Evolutionary conservation across 2,113 vertebrate genomes (phyloP).

Genomic region (Charina bottae): DNA sequence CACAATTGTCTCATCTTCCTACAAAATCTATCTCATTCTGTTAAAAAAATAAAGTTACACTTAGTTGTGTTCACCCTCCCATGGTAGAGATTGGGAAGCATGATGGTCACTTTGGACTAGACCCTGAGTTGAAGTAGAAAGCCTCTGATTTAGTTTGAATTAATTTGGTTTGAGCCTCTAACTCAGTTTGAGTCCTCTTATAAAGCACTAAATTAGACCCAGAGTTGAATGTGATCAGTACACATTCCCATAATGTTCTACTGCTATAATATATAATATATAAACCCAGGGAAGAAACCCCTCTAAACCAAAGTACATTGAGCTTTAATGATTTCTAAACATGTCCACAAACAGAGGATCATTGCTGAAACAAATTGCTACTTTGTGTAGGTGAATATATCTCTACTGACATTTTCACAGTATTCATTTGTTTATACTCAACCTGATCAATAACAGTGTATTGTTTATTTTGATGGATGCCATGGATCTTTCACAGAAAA

Average conservation of each 20-base stretch:
- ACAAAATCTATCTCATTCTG: background rate
- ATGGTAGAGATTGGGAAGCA: background rate
- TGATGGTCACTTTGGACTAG: background rate
- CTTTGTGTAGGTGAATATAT: background rate
- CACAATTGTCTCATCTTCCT: background rate
- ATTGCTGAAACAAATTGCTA: background rate
- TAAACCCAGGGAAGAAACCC: background rate
- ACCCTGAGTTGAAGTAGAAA: background rate
- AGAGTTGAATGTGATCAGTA: background rate
- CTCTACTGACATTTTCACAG: background rate
- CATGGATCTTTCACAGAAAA: constrained; percentile 11
- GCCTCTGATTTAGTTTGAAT: background rate
- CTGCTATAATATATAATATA: background rate
- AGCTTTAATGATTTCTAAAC: constrained; percentile 19
- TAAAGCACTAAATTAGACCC: background rate
- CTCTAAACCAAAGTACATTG: background rate
- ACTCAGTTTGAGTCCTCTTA: background rate
- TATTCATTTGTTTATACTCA: constrained; percentile 12
- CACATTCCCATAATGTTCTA: background rate
- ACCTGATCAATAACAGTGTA: background rate
- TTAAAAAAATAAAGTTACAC: background rate
- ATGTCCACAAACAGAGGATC: background rate
- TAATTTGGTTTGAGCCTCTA: background rate
- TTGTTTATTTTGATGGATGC: background rate
- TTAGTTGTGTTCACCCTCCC: background rate